These are phyloP conservation scores for Notamacropus eugenii DNA, from an alignment of 2,797 vertebrate species.

Conservation along the genomic window DNA sequence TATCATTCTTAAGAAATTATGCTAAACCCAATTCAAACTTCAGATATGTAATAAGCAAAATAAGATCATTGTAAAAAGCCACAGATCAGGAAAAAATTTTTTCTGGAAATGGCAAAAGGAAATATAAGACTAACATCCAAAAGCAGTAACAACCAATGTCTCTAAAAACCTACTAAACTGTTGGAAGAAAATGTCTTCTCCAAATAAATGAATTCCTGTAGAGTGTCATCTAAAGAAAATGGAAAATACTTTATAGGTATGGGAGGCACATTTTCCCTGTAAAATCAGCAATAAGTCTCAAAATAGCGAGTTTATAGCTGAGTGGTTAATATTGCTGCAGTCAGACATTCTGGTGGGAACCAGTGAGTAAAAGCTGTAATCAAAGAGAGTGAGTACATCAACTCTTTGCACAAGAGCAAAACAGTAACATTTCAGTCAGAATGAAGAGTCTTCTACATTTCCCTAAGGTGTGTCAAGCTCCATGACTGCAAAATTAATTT, in stretches of 20 bases:
- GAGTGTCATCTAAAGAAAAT: background rate
- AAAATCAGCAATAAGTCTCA: background rate
- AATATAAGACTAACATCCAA: background rate
- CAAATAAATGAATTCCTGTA: slow-evolving; percentile 3
- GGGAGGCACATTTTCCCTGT: background rate
- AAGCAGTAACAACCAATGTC: background rate
- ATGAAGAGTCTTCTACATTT: background rate
- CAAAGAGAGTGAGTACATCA: background rate
- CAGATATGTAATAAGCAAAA: background rate
- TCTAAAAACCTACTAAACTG: background rate
- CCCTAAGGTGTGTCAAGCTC: background rate
- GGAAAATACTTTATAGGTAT: background rate
- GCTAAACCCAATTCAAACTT: background rate
- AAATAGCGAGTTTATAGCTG: background rate
- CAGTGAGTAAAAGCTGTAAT: background rate
- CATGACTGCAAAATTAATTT: background rate
- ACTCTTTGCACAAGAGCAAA: background rate
- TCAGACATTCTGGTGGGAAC: background rate
- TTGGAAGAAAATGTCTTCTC: background rate
- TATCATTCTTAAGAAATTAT: background rate
- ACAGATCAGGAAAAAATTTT: background rate
- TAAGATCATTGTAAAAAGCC: background rate
- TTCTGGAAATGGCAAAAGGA: background rate
- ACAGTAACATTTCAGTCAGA: background rate
- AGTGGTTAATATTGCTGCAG: background rate